Evolutionary conservation across 2,888 invertebrate genomes (phyloP).

Genomic region (Stenichneumon culpator): DNA sequence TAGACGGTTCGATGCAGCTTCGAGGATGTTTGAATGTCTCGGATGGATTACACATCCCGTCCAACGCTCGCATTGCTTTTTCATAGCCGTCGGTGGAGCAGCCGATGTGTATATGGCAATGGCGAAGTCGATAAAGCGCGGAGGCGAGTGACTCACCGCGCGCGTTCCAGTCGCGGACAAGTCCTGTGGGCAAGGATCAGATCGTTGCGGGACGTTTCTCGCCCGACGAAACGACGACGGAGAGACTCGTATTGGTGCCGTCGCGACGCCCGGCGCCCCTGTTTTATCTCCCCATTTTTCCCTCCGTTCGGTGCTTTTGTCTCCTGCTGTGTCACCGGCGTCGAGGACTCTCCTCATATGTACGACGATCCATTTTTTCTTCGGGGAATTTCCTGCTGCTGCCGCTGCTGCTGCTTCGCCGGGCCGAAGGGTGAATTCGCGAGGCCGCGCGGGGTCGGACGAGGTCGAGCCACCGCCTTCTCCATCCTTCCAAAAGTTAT

Average conservation of each 20-base stretch:
- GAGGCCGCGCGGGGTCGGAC: slow-evolving; percentile 52
- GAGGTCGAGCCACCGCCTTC: slow-evolving; percentile 38
- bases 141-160: slow-evolving; percentile 60
- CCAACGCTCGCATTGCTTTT: slow-evolving; percentile 19
- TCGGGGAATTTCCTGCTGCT: background rate
- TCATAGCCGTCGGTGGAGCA: slow-evolving; percentile 2
- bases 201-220: slow-evolving; percentile 50
- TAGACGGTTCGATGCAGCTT: slow-evolving; percentile 26
- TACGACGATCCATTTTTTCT: background rate
- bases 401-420: background rate
- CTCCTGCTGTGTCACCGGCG: slow-evolving; percentile 51
- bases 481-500: slow-evolving; percentile 30
- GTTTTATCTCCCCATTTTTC: slow-evolving; percentile 45
- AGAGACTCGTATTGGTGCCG: slow-evolving; percentile 40
- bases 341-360: background rate
- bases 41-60: slow-evolving; percentile 40
- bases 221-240: background rate
- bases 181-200: slow-evolving; percentile 59
- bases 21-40: slow-evolving; percentile 37
- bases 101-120: slow-evolving; percentile 23
- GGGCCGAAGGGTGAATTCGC: background rate
- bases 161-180: slow-evolving; percentile 15
- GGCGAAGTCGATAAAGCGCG: slow-evolving; percentile 61
- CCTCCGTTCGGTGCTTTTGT: slow-evolving; percentile 51
- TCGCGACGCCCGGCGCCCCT: slow-evolving; percentile 54